phyloP scores from a whole-genome alignment of 2,113 vertebrate species.

The Etheostoma cragini region DNA sequence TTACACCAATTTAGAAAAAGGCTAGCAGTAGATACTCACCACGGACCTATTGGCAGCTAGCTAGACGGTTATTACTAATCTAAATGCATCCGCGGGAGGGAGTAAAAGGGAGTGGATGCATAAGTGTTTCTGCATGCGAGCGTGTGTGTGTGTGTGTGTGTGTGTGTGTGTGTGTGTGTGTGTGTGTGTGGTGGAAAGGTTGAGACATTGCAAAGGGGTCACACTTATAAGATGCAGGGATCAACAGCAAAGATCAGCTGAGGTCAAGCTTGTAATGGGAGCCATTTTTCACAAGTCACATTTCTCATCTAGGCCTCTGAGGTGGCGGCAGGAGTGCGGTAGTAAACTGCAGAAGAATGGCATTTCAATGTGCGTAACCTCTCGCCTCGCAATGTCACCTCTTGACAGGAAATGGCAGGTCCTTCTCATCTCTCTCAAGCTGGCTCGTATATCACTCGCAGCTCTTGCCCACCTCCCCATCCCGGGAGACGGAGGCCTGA shows the following conservation, averaged over 20 bases:
- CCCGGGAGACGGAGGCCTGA: slow-evolving; percentile 50
- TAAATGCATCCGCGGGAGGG: slow-evolving; percentile 31
- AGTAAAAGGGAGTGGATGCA: neutral
- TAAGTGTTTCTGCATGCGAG: slow-evolving; percentile 26
- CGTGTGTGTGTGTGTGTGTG: neutral
- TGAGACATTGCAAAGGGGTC: slow-evolving; percentile 39
- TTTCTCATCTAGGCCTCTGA: slow-evolving; percentile 45
- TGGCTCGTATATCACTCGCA: slow-evolving; percentile 74
- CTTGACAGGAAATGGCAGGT: slow-evolving; percentile 75
- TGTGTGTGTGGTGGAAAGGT: slow-evolving; percentile 45
- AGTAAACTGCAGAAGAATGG: slow-evolving; percentile 68
- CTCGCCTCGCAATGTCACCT: slow-evolving; percentile 56
- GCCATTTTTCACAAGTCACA: slow-evolving; percentile 77
- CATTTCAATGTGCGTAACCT: slow-evolving; percentile 78
- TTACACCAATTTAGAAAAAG: slow-evolving; percentile 52
- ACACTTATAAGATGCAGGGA: slow-evolving; percentile 63
- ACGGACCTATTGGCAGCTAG: slow-evolving; percentile 54
- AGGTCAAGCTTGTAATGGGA: slow-evolving; percentile 74
- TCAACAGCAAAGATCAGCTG: slow-evolving; percentile 57
- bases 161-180: neutral
- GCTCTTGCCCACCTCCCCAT: slow-evolving; percentile 48
- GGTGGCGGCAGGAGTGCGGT: slow-evolving; percentile 40
- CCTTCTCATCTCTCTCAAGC: slow-evolving; percentile 74
- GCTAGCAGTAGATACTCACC: slow-evolving; percentile 33
- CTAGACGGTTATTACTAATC: slow-evolving; percentile 59